Base-by-base conservation (phyloP, 2,888 invertebrate genomes). In the Aleiodes testaceus region DNA sequence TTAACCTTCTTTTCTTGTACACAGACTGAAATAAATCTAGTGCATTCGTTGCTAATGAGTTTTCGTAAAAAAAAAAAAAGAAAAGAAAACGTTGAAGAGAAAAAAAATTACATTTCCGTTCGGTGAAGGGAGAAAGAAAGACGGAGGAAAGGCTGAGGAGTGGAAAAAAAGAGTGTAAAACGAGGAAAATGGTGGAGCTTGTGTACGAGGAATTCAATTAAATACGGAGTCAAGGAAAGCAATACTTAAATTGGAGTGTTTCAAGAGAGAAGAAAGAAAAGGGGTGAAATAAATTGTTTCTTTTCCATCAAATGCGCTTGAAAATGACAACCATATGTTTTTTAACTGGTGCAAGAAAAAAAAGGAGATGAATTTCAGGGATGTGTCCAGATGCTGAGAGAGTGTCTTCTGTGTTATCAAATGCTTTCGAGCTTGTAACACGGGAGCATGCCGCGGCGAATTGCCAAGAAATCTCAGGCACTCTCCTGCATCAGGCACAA, bases 391-490 rank as follows among this genome's bases (percentile, higher is more conserved):
- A 45, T n/a, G 49, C 6, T 49, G 14, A 22, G 12, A 4, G 66
- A 45, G 70, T 74, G 68, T 68, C 59, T 61, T 70, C 47, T 69
- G 72, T 69, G 74, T 73, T 74, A 72, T 76, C 70, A 74, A 76
- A 73, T 73, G 72, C 72, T 74, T 49, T 71, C 64, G 47, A 66
- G 70, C 65, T 55, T 72, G 66, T 53, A 42, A 53, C 52, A 26
- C 36, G 47, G 36, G 20, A 64, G 69, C 72, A 68, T 68, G 61
- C 69, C 67, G 52, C 59, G 69, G 71, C 49, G 59, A 53, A 75
- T 69, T 75, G 76, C 75, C 74, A 74, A 74, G 72, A 74, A 75
- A 74, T 64, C 70, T 69, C 53, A 47, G 64, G 68, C 20, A 67
- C 68, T 66, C 20, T 16, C 4, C 42, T 53, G 68, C 42, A 50